These are phyloP conservation scores for Cyprinodon diabolis DNA, from an alignment of 2,797 vertebrate species.

Conservation along the genomic window DNA sequence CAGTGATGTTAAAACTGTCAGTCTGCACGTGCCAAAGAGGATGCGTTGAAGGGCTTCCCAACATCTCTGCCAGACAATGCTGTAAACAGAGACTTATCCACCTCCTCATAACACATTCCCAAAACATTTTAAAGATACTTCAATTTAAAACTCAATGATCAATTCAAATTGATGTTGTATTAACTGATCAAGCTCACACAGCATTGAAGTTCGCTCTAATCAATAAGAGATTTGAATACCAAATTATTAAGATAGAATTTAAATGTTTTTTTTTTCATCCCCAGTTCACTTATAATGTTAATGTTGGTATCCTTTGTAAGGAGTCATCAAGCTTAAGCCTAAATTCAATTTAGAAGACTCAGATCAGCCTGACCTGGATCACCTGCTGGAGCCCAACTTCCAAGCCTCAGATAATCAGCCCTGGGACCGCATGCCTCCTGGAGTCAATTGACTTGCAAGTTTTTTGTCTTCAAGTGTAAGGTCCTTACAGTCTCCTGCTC, in stretches of 20 bases:
- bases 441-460: no score
- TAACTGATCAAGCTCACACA: background rate
- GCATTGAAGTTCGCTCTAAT: background rate
- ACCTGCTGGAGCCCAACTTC: no score
- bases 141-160: background rate
- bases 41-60: background rate
- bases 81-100: slow-evolving; percentile 17
- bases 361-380: no score
- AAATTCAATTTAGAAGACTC: no score
- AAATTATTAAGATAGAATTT: background rate
- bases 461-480: no score
- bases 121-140: background rate
- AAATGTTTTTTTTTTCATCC: background rate
- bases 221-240: background rate
- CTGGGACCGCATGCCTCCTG: no score
- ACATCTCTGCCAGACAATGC: slow-evolving; percentile 19
- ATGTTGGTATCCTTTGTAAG: background rate
- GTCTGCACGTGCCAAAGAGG: slow-evolving; percentile 16
- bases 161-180: background rate
- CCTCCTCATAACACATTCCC: background rate
- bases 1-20: slow-evolving; percentile 55
- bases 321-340: no score
- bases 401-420: no score
- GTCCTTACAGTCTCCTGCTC: no score
- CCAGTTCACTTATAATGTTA: no score